Conservation (phyloP, 2,888 invertebrate species). For the Allacma fusca region DNA sequence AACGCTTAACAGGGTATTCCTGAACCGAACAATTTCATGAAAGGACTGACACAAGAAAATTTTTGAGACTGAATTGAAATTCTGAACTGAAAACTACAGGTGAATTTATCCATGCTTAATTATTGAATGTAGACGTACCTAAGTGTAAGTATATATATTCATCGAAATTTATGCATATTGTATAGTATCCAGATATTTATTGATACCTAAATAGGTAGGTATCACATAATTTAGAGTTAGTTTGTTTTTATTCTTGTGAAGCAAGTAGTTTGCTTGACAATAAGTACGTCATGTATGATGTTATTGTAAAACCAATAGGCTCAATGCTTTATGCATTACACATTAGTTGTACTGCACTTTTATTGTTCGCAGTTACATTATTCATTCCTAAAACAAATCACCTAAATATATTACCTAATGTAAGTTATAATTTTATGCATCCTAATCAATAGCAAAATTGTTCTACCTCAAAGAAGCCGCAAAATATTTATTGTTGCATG, state of each 20-base stretch:
- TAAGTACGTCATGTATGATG: too few species aligned
- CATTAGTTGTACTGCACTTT: slow-evolving; percentile 1
- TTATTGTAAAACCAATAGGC: too few species aligned
- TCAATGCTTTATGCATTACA: neutral
- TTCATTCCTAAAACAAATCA: slow-evolving; percentile 20
- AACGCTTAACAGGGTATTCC: slow-evolving; percentile 21
- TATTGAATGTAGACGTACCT: slow-evolving; percentile 16
- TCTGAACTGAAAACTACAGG: slow-evolving; percentile 10
- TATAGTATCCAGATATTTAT: neutral
- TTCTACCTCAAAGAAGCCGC: slow-evolving; percentile 18
- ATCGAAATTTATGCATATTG: neutral
- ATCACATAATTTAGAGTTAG: too few species aligned
- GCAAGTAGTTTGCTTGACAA: too few species aligned
- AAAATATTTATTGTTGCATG: neutral
- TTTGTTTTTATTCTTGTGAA: too few species aligned
- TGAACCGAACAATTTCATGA: slow-evolving; percentile 29
- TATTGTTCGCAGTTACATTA: slow-evolving; percentile 5
- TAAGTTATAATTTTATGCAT: neutral
- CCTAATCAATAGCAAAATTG: slow-evolving; percentile 10
- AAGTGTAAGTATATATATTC: neutral
- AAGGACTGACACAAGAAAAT: slow-evolving; percentile 29
- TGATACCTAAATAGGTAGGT: neutral
- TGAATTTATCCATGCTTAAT: neutral
- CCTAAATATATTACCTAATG: neutral
- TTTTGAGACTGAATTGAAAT: slow-evolving; percentile 43